These are phyloP conservation scores for Stegodyphus dumicola DNA, from an alignment of 1,140 invertebrate species.

Conservation along the genomic window DNA sequence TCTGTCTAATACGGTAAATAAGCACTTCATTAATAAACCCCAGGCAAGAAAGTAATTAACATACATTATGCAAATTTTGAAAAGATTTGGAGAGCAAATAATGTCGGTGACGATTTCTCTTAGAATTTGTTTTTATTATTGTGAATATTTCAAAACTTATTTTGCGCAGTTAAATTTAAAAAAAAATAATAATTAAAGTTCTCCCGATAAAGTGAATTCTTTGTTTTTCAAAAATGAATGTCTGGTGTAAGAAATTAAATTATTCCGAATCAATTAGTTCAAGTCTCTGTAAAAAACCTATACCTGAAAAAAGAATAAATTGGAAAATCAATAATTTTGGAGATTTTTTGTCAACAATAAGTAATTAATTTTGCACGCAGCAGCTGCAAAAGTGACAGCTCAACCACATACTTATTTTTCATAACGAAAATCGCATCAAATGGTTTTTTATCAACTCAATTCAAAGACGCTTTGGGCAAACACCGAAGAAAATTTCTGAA, in stretches of 20 bases:
- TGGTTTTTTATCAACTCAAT: neutral
- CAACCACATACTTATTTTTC: constrained; percentile 1
- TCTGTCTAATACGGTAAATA: too few species aligned
- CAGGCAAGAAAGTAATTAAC: too few species aligned
- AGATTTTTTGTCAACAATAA: constrained; percentile 43
- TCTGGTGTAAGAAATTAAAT: constrained; percentile 13
- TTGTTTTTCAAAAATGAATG: too few species aligned
- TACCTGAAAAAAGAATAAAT: constrained; percentile 17
- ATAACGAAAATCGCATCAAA: neutral
- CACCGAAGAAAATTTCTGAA: neutral
- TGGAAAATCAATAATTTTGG: constrained; percentile 30
- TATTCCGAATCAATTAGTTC: constrained; percentile 40
- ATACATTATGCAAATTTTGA: too few species aligned
- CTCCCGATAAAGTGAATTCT: too few species aligned
- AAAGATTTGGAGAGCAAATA: too few species aligned
- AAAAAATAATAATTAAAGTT: too few species aligned
- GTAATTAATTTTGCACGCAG: constrained; percentile 40
- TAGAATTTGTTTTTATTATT: too few species aligned
- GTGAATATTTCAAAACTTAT: too few species aligned
- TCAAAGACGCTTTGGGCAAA: neutral
- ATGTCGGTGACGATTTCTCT: too few species aligned
- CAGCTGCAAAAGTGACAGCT: constrained; percentile 40
- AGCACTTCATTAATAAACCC: too few species aligned
- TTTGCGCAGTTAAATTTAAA: too few species aligned
- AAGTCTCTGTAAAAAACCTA: neutral